Evolutionary conservation across 2,888 invertebrate genomes (phyloP).

Genomic region (Eucriotettix oculatus): DNA sequence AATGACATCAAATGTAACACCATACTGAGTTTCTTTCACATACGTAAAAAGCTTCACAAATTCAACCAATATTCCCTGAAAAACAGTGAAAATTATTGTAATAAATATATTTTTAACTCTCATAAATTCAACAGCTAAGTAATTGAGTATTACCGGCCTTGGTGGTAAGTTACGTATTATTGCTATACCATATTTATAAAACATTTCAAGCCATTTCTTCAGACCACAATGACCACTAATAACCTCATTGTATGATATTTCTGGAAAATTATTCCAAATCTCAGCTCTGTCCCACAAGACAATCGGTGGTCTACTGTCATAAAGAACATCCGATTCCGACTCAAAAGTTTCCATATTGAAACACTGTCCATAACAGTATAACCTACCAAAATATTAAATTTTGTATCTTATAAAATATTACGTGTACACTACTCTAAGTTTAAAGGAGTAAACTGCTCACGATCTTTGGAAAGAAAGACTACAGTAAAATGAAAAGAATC

Average conservation of each 20-base stretch:
- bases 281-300: slow-evolving; percentile 19
- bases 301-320: slow-evolving; percentile 14
- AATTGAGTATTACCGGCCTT: slow-evolving; percentile 9
- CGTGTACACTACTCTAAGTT: too few species aligned
- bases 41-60: slow-evolving; percentile 21
- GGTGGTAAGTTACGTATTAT: slow-evolving; percentile 19
- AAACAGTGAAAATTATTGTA: not conserved
- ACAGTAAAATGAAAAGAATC: too few species aligned
- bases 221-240: slow-evolving; percentile 19
- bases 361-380: slow-evolving; percentile 20
- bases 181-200: slow-evolving; percentile 20
- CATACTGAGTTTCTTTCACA: slow-evolving; percentile 22
- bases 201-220: slow-evolving; percentile 20
- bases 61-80: slow-evolving; percentile 18
- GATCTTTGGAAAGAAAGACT: too few species aligned
- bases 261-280: slow-evolving; percentile 20
- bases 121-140: too few species aligned
- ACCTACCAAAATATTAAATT: slow-evolving; percentile 14
- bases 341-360: slow-evolving; percentile 20
- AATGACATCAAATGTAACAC: slow-evolving; percentile 21
- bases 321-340: slow-evolving; percentile 9
- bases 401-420: not conserved
- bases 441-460: too few species aligned
- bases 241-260: slow-evolving; percentile 20
- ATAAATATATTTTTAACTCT: too few species aligned